Percentiles rank a stretch among this genome's conserved stretches.
Evolutionary conservation across 2,797 vertebrate genomes (phyloP).

Genomic region (Hyperoplus lanceolatus): DNA sequence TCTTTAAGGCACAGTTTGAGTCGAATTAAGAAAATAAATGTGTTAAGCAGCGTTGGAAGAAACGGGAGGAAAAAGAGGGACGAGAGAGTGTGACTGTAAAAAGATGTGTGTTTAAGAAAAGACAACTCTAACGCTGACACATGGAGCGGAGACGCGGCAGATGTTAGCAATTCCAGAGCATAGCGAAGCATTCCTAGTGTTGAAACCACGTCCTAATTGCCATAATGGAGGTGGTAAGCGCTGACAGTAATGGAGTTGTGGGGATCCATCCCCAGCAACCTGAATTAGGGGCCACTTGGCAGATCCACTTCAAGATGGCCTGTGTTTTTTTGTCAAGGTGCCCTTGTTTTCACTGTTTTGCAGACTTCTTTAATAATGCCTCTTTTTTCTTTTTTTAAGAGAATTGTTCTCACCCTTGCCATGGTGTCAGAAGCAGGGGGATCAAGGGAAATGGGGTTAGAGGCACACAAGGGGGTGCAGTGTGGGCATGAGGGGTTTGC

Average conservation of each 20-base stretch:
- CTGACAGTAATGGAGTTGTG: slow-evolving; percentile 85
- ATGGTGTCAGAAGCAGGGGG: not conserved
- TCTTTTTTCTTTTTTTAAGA: slow-evolving; percentile 1
- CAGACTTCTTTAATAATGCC: slow-evolving; percentile 24
- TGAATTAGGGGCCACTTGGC: slow-evolving; percentile 78
- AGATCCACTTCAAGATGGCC: slow-evolving; percentile 83
- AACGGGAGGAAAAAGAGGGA: slow-evolving; percentile 24
- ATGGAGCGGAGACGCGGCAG: slow-evolving; percentile 79
- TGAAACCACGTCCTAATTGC: slow-evolving; percentile 85
- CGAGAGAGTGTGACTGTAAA: slow-evolving; percentile 71
- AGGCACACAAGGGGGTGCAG: not conserved
- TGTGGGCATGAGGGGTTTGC: not conserved
- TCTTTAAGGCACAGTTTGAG: slow-evolving; percentile 88
- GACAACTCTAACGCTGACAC: slow-evolving; percentile 79
- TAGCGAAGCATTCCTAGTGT: slow-evolving; percentile 84
- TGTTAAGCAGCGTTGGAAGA: slow-evolving; percentile 74
- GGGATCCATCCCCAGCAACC: slow-evolving; percentile 80
- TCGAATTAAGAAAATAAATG: slow-evolving; percentile 89
- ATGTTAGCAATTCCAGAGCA: slow-evolving; percentile 86
- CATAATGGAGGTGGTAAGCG: slow-evolving; percentile 85
- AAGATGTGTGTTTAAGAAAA: slow-evolving; percentile 84
- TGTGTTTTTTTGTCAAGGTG: slow-evolving; percentile 48
- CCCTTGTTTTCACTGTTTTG: slow-evolving; percentile 36
- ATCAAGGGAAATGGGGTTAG: not conserved
- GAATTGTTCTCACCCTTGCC: not conserved